Conservation (phyloP, 2,113 vertebrate genomes). For the Pan troglodytes region DNA sequence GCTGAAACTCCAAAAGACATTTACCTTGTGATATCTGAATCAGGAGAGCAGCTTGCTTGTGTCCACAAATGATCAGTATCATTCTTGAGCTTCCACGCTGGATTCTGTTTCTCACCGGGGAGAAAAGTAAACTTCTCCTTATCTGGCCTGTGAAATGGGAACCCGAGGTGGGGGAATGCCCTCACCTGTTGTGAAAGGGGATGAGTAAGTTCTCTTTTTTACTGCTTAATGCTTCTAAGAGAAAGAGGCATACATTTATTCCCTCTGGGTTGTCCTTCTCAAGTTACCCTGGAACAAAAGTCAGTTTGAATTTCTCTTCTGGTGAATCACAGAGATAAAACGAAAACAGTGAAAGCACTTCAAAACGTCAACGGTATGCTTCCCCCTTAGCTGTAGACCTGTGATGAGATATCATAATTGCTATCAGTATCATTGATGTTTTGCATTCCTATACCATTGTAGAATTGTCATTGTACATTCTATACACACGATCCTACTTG, state of each 20-base stretch:
- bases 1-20: not conserved
- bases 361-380: not conserved
- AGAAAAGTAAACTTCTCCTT: not conserved
- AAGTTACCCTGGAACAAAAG: slow-evolving; percentile 34
- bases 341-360: not conserved
- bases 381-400: not conserved
- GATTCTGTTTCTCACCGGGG: not conserved
- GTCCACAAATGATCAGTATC: not conserved
- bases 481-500: not conserved
- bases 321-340: slow-evolving; percentile 9
- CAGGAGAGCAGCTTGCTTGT: not conserved
- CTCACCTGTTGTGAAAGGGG: not conserved
- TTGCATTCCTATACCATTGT: not conserved
- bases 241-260: not conserved
- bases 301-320: slow-evolving; percentile 27
- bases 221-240: not conserved
- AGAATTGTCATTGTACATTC: not conserved
- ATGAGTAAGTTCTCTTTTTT: not conserved
- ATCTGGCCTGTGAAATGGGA: not conserved
- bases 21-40: not conserved
- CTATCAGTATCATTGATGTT: not conserved
- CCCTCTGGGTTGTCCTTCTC: not conserved
- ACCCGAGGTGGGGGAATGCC: not conserved
- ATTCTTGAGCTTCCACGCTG: not conserved
- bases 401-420: not conserved